Percentiles rank a stretch among this genome's conserved stretches.
These are phyloP conservation scores for Agriopis aurantiaria DNA, from an alignment of 2,888 invertebrate genomes.

Conservation along the genomic window DNA sequence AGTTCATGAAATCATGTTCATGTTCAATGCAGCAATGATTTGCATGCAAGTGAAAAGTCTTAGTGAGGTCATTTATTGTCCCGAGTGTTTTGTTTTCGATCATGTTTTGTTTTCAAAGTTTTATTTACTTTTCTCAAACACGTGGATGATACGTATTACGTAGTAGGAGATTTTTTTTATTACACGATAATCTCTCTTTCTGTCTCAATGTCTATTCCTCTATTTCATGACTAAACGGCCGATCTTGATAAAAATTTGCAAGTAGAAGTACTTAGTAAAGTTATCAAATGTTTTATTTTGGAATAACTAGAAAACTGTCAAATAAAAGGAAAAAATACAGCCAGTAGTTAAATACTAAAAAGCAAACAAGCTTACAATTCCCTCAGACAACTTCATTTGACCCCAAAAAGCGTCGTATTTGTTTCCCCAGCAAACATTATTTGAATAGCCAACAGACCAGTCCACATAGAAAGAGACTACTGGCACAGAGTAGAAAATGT, in stretches of 20 bases:
- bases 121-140: too few relatives aligned
- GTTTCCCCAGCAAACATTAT: conserved; percentile 32
- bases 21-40: not conserved
- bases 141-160: too few relatives aligned
- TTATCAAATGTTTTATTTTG: too few relatives aligned
- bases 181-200: too few relatives aligned
- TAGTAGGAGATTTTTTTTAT: too few relatives aligned
- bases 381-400: not conserved
- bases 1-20: not conserved
- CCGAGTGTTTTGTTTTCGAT: not conserved
- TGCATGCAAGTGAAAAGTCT: not conserved
- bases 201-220: too few relatives aligned
- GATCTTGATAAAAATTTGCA: too few relatives aligned
- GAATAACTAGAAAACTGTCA: too few relatives aligned
- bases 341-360: not conserved
- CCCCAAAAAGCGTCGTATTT: conserved; percentile 17
- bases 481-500: not conserved
- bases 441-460: conserved; percentile 23
- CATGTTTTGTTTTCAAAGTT: not conserved
- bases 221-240: too few relatives aligned
- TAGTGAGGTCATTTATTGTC: not conserved
- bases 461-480: not conserved
- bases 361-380: conserved; percentile 1
- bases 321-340: not conserved
- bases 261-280: too few relatives aligned